These are phyloP conservation scores for Gambelia wislizenii DNA, from an alignment of 2,797 vertebrate genomes.

Conservation along the genomic window DNA sequence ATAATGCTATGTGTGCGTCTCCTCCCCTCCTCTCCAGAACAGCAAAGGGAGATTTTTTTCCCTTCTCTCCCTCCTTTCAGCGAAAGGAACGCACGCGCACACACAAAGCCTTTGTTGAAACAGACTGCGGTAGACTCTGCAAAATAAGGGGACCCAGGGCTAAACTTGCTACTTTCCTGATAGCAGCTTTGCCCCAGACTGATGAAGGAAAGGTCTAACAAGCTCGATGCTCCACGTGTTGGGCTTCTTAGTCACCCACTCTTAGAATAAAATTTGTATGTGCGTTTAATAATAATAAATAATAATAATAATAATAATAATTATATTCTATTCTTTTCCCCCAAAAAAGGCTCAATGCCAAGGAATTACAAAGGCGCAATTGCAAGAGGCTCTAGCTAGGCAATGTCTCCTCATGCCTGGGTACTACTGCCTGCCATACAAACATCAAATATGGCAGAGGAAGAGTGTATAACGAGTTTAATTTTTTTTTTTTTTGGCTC, in stretches of 20 bases:
- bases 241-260: slow-evolving; percentile 39
- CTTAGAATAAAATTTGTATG: slow-evolving; percentile 33
- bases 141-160: slow-evolving; percentile 40
- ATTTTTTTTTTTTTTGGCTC: slow-evolving; percentile 65
- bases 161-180: slow-evolving; percentile 2
- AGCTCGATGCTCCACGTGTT: slow-evolving; percentile 41
- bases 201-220: slow-evolving; percentile 36
- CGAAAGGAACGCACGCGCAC: slow-evolving; percentile 43
- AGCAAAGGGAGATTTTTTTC: slow-evolving; percentile 70
- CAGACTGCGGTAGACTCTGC: slow-evolving; percentile 47
- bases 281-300: slow-evolving; percentile 36
- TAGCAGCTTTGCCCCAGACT: slow-evolving; percentile 48
- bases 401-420: slow-evolving; percentile 63
- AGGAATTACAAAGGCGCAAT: slow-evolving; percentile 10
- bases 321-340: too few species aligned
- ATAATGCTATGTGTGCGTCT: slow-evolving; percentile 76
- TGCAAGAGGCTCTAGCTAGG: slow-evolving; percentile 66
- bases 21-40: slow-evolving; percentile 55
- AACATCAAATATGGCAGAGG: slow-evolving; percentile 76
- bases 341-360: neutral
- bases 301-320: neutral
- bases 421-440: slow-evolving; percentile 65
- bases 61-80: slow-evolving; percentile 46
- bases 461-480: slow-evolving; percentile 68
- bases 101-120: slow-evolving; percentile 76